Percentiles rank a stretch among this genome's conserved stretches.
phyloP scores from a whole-genome alignment of 1,140 invertebrate species.

The Ceratina calcarata region DNA sequence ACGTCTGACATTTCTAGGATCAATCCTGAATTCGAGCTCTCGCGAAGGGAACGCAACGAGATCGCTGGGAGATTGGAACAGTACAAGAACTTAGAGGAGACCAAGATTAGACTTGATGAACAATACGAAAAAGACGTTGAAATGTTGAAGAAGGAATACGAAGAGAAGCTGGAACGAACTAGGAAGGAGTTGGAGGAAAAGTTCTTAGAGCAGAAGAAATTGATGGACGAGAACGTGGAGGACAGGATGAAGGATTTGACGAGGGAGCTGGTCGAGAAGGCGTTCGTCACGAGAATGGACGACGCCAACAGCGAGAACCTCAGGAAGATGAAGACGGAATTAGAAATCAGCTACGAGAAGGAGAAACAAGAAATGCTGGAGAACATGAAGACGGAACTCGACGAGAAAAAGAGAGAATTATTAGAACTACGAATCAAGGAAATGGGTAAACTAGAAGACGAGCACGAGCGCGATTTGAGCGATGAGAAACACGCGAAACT shows the following conservation, averaged over 20 bases:
- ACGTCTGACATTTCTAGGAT: slow-evolving; percentile 61
- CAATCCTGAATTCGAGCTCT: slow-evolving; percentile 45
- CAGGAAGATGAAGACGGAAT: slow-evolving; percentile 71
- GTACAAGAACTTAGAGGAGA: slow-evolving; percentile 51
- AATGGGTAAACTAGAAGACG: slow-evolving; percentile 72
- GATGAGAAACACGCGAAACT: slow-evolving; percentile 72
- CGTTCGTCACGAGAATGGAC: slow-evolving; percentile 74
- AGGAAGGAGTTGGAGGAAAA: slow-evolving; percentile 78
- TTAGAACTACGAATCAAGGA: slow-evolving; percentile 74
- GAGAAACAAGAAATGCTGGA: slow-evolving; percentile 77
- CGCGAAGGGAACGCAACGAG: slow-evolving; percentile 26
- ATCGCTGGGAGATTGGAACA: slow-evolving; percentile 20
- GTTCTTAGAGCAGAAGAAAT: slow-evolving; percentile 77
- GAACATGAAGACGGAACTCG: slow-evolving; percentile 74
- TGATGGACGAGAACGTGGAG: slow-evolving; percentile 78
- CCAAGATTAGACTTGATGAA: slow-evolving; percentile 52
- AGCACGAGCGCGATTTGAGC: slow-evolving; percentile 70
- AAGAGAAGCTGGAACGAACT: slow-evolving; percentile 72
- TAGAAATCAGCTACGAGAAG: slow-evolving; percentile 76
- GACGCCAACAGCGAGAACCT: slow-evolving; percentile 67
- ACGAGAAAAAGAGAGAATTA: slow-evolving; percentile 72
- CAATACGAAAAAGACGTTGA: slow-evolving; percentile 67
- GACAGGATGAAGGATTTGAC: slow-evolving; percentile 76
- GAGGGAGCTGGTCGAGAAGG: slow-evolving; percentile 72
- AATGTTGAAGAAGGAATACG: slow-evolving; percentile 65